Base-by-base conservation (phyloP, 2,113 vertebrate genomes). In the Apaloderma vittatum region DNA sequence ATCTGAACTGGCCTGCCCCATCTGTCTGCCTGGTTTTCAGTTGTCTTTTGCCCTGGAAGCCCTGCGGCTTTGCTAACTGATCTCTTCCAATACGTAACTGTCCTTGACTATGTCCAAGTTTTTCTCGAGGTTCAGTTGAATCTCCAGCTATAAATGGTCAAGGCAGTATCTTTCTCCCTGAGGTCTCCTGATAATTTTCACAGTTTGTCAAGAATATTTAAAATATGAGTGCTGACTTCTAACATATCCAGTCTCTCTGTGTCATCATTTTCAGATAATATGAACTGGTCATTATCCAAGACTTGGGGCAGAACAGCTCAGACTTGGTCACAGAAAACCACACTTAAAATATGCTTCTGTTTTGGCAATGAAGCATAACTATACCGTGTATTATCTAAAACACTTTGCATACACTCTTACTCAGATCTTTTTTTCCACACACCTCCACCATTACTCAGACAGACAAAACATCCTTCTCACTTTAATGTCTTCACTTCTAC, bases 331-430 rank as follows among this genome's bases (percentile, higher is more conserved):
- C 0, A 79, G n/a, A 59, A 95, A 72, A 67, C 3, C 1, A 55
- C 18, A 72, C 30, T 68, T 67, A 90, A 82, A 23, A 77, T 26
- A 68, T 1, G 3, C 24, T 54, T 62, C 23, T 37, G 30, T 63
- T 71, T 40, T 4, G 0, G n/a, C 32, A 86, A 34, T 11, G 8
- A 80, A 68, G 19, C 16, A 66, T 24, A 81, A 67, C 27, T 55
- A 30, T 4, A 66, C 6, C 14, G 27, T 0, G 0, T 26, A 55
- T 52, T 73, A 46, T 14, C 23, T 26, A 70, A 70, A 10, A 24
- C 15, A 62, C 55, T 79, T 43, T 72, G 13, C 19, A 72, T 6
- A 70, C 3, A 3, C 2, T 37, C 20, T 75, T 34, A 48, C n/a
- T 83, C 58, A 61, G 29, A 65, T 46, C 20, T 58, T 76, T 21